phyloP scores from a whole-genome alignment of 2,888 invertebrate genomes.

The Panopea generosa region DNA sequence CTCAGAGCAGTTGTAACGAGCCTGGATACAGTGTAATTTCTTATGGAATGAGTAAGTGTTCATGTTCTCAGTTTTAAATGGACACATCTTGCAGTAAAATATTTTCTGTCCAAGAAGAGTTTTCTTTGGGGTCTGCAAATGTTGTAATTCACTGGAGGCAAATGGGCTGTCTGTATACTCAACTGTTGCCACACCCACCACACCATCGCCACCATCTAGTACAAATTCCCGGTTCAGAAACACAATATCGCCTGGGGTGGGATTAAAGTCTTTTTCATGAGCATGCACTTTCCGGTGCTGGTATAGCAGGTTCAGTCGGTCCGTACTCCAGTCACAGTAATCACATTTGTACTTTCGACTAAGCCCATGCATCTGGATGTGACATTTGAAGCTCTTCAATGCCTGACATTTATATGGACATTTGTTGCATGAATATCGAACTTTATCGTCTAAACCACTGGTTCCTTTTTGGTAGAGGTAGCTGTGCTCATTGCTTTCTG shows the following conservation, averaged over 20 bases:
- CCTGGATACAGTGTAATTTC: conserved; percentile 72
- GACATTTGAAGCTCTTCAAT: conserved; percentile 75
- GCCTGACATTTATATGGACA: conserved; percentile 78
- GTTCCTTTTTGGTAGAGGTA: conserved; percentile 25
- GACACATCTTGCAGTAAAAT: conserved; percentile 73
- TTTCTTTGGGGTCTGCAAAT: conserved; percentile 40
- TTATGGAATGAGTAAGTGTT: conserved; percentile 73
- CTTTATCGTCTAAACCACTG: conserved; percentile 57
- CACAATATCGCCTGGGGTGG: conserved; percentile 71
- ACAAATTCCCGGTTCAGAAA: conserved; percentile 77
- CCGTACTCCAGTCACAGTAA: conserved; percentile 81
- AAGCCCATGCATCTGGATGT: conserved; percentile 77
- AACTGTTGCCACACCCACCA: conserved; percentile 22
- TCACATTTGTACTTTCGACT: conserved; percentile 79
- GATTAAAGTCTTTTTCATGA: conserved; percentile 66
- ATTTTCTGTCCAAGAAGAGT: conserved; percentile 55
- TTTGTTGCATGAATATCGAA: conserved; percentile 68
- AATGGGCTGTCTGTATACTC: conserved; percentile 42
- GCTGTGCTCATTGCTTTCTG: conserved; percentile 28
- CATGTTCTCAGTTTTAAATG: conserved; percentile 70
- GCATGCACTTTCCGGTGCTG: conserved; percentile 79
- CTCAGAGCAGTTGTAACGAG: conserved; percentile 72
- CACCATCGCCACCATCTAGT: conserved; percentile 57
- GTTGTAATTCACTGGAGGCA: conserved; percentile 23
- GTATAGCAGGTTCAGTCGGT: conserved; percentile 75